phyloP scores from a whole-genome alignment of 2,113 vertebrate species.

The Podarcis raffonei region DNA sequence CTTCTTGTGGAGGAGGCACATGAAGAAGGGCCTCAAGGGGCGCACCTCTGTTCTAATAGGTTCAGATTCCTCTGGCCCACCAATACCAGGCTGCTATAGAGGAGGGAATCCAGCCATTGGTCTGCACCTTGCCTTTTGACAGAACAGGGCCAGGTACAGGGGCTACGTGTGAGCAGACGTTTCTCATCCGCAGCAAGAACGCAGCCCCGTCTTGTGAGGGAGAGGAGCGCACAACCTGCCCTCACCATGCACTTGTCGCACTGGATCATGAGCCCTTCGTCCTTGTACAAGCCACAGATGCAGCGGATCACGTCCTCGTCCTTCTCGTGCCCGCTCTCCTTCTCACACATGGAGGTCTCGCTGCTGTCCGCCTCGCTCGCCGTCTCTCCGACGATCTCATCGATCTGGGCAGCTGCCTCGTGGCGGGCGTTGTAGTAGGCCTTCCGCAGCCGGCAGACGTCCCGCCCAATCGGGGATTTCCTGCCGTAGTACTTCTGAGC shows the following conservation, averaged over 20 bases:
- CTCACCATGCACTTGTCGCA: constrained; percentile 99
- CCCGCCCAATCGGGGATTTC: constrained; percentile 90
- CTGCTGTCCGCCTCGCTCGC: constrained; percentile 98
- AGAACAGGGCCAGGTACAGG: too few relatives aligned
- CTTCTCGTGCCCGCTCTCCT: constrained; percentile 78
- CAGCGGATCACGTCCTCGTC: constrained; percentile 96
- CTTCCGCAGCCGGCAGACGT: constrained; percentile 92
- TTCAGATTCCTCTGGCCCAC: not conserved
- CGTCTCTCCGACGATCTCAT: constrained; percentile 97
- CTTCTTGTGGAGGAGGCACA: too few relatives aligned
- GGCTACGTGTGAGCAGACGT: not conserved
- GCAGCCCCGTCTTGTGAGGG: rapidly evolving
- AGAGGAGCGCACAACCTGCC: not conserved
- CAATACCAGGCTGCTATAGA: too few relatives aligned
- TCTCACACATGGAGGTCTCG: constrained; percentile 84
- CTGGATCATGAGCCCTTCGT: constrained; percentile 99
- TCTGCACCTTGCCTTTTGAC: not conserved
- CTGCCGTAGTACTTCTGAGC: constrained; percentile 94
- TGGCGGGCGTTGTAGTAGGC: constrained; percentile 94
- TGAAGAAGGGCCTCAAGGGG: too few relatives aligned
- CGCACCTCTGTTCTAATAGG: not conserved
- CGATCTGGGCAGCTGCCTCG: constrained; percentile 93
- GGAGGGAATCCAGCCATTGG: not conserved
- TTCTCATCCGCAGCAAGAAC: not conserved
- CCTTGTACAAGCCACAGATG: constrained; percentile 97